Evolutionary conservation across 1,140 invertebrate genomes (phyloP).

Genomic region (Homalodisca vitripennis): DNA sequence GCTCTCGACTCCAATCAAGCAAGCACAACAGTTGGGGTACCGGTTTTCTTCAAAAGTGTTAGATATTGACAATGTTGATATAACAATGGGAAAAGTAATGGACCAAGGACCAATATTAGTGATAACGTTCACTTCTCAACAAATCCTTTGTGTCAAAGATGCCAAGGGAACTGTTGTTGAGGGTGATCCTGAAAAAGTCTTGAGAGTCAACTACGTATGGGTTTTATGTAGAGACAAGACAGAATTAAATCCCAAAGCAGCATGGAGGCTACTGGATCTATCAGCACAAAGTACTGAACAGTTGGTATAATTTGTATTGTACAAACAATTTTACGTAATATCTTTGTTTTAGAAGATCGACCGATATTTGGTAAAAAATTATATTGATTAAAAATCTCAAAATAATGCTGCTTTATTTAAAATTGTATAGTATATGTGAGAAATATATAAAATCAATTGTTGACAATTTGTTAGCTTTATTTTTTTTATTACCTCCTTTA

Average conservation of each 20-base stretch:
- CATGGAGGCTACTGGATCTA: slow-evolving; percentile 94
- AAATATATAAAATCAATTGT: background rate
- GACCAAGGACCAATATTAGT: slow-evolving; percentile 98
- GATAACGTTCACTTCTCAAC: slow-evolving; percentile 93
- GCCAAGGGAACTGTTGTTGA: slow-evolving; percentile 83
- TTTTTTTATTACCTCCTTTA: too few species aligned
- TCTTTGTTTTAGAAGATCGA: slow-evolving; percentile 23
- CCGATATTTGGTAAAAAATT: too few species aligned
- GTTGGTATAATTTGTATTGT: slow-evolving; percentile 71
- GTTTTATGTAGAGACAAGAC: slow-evolving; percentile 93
- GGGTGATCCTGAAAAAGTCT: slow-evolving; percentile 94
- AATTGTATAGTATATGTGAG: background rate
- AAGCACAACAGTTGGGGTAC: slow-evolving; percentile 77
- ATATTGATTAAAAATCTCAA: background rate
- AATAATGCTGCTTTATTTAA: background rate
- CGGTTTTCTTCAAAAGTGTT: slow-evolving; percentile 87
- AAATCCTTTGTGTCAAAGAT: slow-evolving; percentile 92
- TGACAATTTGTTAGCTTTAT: background rate
- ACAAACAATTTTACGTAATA: background rate
- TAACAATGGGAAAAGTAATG: slow-evolving; percentile 98
- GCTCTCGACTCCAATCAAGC: slow-evolving; percentile 83
- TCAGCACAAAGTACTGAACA: slow-evolving; percentile 88
- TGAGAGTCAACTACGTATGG: slow-evolving; percentile 95
- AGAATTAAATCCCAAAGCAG: slow-evolving; percentile 90
- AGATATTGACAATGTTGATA: slow-evolving; percentile 93